phyloP scores from a whole-genome alignment of 1,140 invertebrate species.

The Ceratina calcarata region DNA sequence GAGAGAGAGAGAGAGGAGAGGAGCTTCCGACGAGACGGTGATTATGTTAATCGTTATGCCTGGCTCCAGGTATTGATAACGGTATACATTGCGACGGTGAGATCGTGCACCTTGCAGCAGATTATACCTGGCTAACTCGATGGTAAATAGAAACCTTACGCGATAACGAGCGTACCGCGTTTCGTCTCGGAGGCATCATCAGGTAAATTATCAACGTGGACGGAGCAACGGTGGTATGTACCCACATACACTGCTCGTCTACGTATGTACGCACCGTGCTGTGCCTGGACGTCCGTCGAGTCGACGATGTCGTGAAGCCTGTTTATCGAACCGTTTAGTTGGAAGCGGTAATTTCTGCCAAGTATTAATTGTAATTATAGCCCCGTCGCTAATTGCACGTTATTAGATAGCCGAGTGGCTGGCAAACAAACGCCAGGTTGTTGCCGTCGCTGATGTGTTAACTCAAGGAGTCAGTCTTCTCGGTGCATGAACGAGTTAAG shows the following conservation, averaged over 20 bases:
- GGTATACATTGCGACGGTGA: conserved; percentile 30
- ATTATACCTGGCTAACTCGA: conserved; percentile 62
- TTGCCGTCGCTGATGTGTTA: conserved; percentile 21
- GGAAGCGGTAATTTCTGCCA: conserved; percentile 62
- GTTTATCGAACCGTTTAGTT: conserved; percentile 67
- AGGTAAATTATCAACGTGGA: conserved; percentile 48
- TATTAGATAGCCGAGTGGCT: conserved; percentile 65
- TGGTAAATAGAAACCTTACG: conserved; percentile 60
- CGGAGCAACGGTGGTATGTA: background rate
- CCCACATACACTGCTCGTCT: background rate
- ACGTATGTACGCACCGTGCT: conserved; percentile 8
- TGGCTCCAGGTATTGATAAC: conserved; percentile 61
- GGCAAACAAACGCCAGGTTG: conserved; percentile 60
- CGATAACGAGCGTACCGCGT: conserved; percentile 57
- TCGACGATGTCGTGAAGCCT: conserved; percentile 42
- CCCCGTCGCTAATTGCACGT: conserved; percentile 66
- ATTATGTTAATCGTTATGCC: conserved; percentile 49
- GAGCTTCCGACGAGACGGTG: conserved; percentile 42
- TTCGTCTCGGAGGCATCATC: conserved; percentile 28
- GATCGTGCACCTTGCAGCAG: conserved; percentile 53
- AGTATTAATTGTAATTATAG: conserved; percentile 72
- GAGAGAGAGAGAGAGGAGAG: background rate
- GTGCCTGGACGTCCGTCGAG: background rate
- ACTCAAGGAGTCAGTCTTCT: conserved; percentile 22
- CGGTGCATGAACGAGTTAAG: background rate